A percentile compares a stretch with the other conserved stretches of the same genome.
Conservation (phyloP, 2,888 invertebrate genomes). For the Boloria selene region DNA sequence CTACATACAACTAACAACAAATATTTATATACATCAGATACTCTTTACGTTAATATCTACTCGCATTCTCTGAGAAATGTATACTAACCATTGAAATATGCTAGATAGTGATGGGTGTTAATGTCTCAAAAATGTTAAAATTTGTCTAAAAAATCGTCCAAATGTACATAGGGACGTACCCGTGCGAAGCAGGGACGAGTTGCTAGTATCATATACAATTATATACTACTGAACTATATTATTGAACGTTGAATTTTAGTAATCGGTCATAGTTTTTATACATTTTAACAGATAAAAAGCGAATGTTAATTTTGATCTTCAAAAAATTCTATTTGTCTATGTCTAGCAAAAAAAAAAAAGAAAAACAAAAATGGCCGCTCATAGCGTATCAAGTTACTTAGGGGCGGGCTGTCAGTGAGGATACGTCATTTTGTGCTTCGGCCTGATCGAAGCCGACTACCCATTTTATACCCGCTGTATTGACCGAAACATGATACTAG, state of each 20-base stretch:
- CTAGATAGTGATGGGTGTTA: no score
- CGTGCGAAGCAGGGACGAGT: no score
- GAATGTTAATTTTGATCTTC: neutral
- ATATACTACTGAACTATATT: neutral
- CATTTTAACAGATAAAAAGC: neutral
- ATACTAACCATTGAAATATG: no score
- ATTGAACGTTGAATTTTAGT: neutral
- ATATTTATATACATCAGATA: no score
- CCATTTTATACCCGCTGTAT: slow-evolving; percentile 25
- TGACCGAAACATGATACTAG: slow-evolving; percentile 32
- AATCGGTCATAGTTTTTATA: neutral
- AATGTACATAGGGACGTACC: no score
- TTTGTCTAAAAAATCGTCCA: no score
- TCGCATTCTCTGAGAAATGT: no score
- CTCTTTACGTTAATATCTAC: no score
- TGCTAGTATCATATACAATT: no score
- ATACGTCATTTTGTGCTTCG: slow-evolving; percentile 46
- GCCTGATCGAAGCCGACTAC: slow-evolving; percentile 34
- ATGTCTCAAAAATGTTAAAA: no score
- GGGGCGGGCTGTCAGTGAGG: slow-evolving; percentile 52
- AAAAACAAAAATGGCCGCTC: slow-evolving; percentile 41
- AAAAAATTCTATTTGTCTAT: slow-evolving; percentile 25
- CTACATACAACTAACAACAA: no score
- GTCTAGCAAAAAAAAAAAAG: slow-evolving; percentile 42
- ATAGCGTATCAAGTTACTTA: slow-evolving; percentile 50